Base-by-base conservation (phyloP, 2,888 invertebrate species). In the Drosophila lutescens region DNA sequence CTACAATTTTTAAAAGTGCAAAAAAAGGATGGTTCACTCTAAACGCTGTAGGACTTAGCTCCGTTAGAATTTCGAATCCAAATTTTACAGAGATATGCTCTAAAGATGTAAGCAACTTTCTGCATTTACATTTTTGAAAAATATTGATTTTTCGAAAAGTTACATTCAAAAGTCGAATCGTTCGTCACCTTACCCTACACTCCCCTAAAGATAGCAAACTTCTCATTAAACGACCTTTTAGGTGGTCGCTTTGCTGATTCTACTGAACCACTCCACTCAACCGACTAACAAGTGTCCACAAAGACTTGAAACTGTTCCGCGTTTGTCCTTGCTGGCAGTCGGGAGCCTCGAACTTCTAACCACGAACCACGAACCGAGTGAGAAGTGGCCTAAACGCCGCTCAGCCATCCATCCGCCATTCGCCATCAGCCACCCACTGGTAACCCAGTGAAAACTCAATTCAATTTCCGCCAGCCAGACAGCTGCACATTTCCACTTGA, bases 401-500 rank as follows among this genome's bases (percentile, higher is more conserved):
- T 54, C 15, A 32, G 38, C 9, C 55, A 57, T 26, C 49, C 54
- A 41, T 23, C 47, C 62, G 41, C 41, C 38, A 47, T 26, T 26
- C 4, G 26, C 49, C 53, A 41, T 38, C 30, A 9, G 38, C 41
- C 47, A 63, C 32, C 63, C 62, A 41, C 62, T 41, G 40, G 32
- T 30, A 36, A 15, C 51, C 50, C 30, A 53, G 41, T 51, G 43
- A 56, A 63, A 63, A 68, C 62, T 62, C 71, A 85, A 81, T 81
- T 81, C 74, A 85, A 87, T 82, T 85, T 82, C 82, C 82, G 57
- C 13, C 23, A 71, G 71, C 69, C 77, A 79, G 67, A 78, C 65
- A 74, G 61, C 75, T 63, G 72, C 78, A 72, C 65, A 79, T 59
- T 84, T 74, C 68, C 73, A 79, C 51, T 76, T 62, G 73, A 81